A percentile compares a stretch with the other conserved stretches of the same genome.
phyloP scores from a whole-genome alignment of 2,888 invertebrate genomes.

The Dusona sp. region DNA sequence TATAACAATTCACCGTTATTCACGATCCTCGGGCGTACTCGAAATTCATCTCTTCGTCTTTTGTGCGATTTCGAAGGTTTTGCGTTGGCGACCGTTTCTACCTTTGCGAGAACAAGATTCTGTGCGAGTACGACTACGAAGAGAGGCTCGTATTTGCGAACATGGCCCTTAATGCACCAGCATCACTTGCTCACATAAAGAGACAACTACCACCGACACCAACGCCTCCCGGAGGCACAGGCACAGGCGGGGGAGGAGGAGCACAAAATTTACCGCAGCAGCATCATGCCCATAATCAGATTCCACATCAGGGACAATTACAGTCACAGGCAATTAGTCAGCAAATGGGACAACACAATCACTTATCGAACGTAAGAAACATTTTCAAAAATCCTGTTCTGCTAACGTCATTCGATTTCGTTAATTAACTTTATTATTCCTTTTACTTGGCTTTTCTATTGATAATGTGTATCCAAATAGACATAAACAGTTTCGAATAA shows the following conservation, averaged over 20 bases:
- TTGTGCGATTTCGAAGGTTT: slow-evolving; percentile 89
- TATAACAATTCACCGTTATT: not conserved
- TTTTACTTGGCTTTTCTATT: not conserved
- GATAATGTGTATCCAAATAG: not conserved
- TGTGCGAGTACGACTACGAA: slow-evolving; percentile 99
- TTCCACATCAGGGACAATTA: slow-evolving; percentile 76
- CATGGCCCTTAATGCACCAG: slow-evolving; percentile 95
- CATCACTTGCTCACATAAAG: slow-evolving; percentile 92
- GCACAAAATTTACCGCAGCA: slow-evolving; percentile 77
- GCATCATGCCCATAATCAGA: slow-evolving; percentile 80
- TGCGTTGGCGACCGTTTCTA: slow-evolving; percentile 99
- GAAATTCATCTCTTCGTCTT: not conserved
- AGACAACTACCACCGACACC: slow-evolving; percentile 86
- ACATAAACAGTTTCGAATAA: not conserved
- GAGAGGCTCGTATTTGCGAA: slow-evolving; percentile 97
- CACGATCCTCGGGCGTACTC: not conserved
- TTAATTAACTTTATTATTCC: not conserved
- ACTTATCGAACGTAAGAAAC: slow-evolving; percentile 82
- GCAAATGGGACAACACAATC: slow-evolving; percentile 82
- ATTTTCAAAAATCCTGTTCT: not conserved
- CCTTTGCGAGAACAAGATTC: slow-evolving; percentile 98
- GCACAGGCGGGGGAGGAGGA: slow-evolving; percentile 64
- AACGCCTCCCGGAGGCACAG: slow-evolving; percentile 76
- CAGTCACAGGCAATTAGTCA: slow-evolving; percentile 81
- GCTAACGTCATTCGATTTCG: not conserved